phyloP scores from a whole-genome alignment of 1,140 invertebrate species.

The Anoplolepis gracilipes region DNA sequence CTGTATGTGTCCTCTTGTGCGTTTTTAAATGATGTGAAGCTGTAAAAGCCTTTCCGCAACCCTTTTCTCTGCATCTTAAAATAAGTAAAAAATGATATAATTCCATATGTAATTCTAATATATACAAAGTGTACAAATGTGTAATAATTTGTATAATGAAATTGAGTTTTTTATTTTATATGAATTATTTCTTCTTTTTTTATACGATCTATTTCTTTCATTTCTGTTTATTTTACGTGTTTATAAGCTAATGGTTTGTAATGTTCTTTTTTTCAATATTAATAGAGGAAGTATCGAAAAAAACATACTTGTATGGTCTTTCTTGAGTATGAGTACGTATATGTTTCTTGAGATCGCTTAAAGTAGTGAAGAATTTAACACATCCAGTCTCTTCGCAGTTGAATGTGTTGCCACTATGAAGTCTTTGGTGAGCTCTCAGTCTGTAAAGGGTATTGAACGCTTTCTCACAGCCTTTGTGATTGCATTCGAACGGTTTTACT shows the following conservation, averaged over 20 bases:
- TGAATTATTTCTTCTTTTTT: slow-evolving; percentile 16
- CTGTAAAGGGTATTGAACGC: slow-evolving; percentile 98
- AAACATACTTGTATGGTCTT: slow-evolving; percentile 94
- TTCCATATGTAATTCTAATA: not conserved
- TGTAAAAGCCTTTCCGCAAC: slow-evolving; percentile 96
- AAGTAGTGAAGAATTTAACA: slow-evolving; percentile 96
- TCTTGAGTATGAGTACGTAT: slow-evolving; percentile 96
- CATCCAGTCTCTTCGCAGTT: slow-evolving; percentile 95
- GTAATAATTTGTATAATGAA: not conserved
- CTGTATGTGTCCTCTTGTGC: slow-evolving; percentile 88
- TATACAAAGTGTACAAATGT: not conserved
- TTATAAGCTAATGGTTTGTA: slow-evolving; percentile 16
- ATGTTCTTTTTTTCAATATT: slow-evolving; percentile 35
- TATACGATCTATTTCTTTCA: slow-evolving; percentile 1
- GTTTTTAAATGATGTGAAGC: slow-evolving; percentile 97
- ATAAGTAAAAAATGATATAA: slow-evolving; percentile 40
- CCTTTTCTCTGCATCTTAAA: slow-evolving; percentile 91
- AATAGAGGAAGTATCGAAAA: slow-evolving; percentile 50
- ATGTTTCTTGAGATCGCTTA: slow-evolving; percentile 97
- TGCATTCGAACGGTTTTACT: slow-evolving; percentile 95
- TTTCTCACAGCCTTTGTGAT: slow-evolving; percentile 93
- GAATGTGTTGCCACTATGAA: slow-evolving; percentile 98
- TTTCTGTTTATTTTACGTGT: slow-evolving; percentile 16
- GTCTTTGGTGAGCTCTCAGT: slow-evolving; percentile 95
- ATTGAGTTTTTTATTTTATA: not conserved